Evolutionary conservation across 1,140 invertebrate genomes (phyloP).

Genomic region (Gonioctena quinquepunctata): DNA sequence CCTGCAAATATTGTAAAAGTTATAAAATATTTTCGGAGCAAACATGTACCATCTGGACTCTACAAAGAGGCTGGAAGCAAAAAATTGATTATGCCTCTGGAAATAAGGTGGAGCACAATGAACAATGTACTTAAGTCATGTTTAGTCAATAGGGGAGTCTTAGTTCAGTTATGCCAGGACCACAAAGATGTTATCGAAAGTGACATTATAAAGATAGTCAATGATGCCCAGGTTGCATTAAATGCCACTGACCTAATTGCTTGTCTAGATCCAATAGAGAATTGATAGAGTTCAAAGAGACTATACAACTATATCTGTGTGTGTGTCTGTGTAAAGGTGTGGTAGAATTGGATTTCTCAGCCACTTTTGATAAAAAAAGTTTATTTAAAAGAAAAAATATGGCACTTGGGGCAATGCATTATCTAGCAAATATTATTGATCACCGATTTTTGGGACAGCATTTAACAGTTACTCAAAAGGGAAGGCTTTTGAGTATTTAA

Average conservation of each 20-base stretch:
- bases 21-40: conserved; percentile 6
- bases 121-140: background rate
- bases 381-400: conserved; percentile 37
- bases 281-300: conserved; percentile 14
- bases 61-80: background rate
- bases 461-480: background rate
- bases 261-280: background rate
- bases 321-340: background rate
- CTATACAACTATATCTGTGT: conserved; percentile 7
- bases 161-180: background rate
- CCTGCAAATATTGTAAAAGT: background rate
- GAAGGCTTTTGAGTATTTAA: background rate
- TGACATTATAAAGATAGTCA: conserved; percentile 13
- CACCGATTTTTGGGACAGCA: conserved; percentile 2
- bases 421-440: conserved; percentile 2
- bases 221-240: conserved; percentile 6
- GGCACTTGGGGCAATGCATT: conserved; percentile 27
- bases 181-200: background rate
- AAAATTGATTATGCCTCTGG: conserved; percentile 5
- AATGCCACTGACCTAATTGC: background rate
- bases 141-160: background rate
- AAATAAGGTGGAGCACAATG: conserved; percentile 9
- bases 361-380: conserved; percentile 4
- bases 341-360: background rate
- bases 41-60: background rate